phyloP scores from a whole-genome alignment of 1,140 invertebrate genomes.

The Hyles vespertilio region DNA sequence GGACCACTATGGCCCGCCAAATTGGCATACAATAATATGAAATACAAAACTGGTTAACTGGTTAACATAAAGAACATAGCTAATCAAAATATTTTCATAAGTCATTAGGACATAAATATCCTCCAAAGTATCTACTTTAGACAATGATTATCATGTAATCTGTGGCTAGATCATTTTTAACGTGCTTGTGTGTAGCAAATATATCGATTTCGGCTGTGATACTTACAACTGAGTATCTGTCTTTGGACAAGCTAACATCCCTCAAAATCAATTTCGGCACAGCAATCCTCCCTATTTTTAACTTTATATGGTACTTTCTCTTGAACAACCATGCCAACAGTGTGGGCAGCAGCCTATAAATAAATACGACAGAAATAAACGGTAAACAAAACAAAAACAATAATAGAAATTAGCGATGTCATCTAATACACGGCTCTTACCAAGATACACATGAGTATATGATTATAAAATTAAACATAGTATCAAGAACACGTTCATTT shows the following conservation, averaged over 20 bases:
- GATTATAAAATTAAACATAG: slow-evolving; percentile 48
- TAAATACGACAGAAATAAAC: slow-evolving; percentile 46
- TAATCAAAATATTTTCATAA: no score
- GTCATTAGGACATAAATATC: no score
- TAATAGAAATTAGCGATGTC: slow-evolving; percentile 25
- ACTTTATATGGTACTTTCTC: slow-evolving; percentile 79
- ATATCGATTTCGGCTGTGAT: not conserved
- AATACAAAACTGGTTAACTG: no score
- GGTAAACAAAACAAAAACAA: slow-evolving; percentile 51
- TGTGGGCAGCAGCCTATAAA: slow-evolving; percentile 79
- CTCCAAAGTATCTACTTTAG: no score
- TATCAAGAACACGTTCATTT: slow-evolving; percentile 59
- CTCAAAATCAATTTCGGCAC: slow-evolving; percentile 81
- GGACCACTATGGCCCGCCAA: no score
- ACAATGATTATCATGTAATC: no score
- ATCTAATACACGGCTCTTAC: slow-evolving; percentile 38
- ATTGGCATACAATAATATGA: no score
- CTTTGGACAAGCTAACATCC: slow-evolving; percentile 81
- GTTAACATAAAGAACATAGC: no score
- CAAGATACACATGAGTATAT: slow-evolving; percentile 70
- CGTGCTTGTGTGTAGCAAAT: no score
- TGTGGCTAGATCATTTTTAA: no score
- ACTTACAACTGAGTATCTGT: slow-evolving; percentile 83
- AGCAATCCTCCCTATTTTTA: slow-evolving; percentile 81
- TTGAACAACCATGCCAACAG: slow-evolving; percentile 82